A percentile compares a stretch with the other conserved stretches of the same genome.
Conservation (phyloP, 2,113 vertebrate genomes). For the Potamarius usumacintae region DNA sequence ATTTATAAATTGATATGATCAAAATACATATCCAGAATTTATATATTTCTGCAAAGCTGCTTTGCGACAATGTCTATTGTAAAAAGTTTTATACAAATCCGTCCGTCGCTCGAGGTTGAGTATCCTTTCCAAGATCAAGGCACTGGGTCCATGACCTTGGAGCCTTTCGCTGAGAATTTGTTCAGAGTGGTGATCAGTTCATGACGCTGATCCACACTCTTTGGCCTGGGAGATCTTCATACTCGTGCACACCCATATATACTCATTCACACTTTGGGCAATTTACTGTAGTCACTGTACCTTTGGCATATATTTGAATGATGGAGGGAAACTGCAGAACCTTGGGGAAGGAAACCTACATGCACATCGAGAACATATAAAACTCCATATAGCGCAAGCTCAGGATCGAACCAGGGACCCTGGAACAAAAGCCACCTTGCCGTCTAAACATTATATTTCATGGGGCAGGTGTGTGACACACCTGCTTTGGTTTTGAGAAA, state of each 20-base stretch:
- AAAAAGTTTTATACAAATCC: too few relatives aligned
- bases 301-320: background rate
- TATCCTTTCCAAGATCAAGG: too few relatives aligned
- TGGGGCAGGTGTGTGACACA: slow-evolving; percentile 35
- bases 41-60: too few relatives aligned
- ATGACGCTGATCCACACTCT: too few relatives aligned
- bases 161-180: too few relatives aligned
- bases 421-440: background rate
- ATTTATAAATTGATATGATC: too few relatives aligned
- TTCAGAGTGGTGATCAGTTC: background rate
- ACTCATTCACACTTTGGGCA: background rate
- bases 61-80: too few relatives aligned
- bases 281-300: too few relatives aligned
- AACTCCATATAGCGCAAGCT: background rate
- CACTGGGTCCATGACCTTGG: too few relatives aligned
- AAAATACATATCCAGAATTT: too few relatives aligned
- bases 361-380: background rate
- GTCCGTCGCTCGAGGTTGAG: too few relatives aligned
- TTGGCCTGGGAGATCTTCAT: too few relatives aligned
- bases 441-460: background rate
- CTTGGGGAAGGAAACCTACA: background rate
- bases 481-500: slow-evolving; percentile 31
- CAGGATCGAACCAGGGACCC: background rate
- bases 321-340: background rate
- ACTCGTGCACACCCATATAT: background rate